These are phyloP conservation scores for Drosophila nasuta DNA, from an alignment of 1,140 invertebrate species.

Conservation along the genomic window DNA sequence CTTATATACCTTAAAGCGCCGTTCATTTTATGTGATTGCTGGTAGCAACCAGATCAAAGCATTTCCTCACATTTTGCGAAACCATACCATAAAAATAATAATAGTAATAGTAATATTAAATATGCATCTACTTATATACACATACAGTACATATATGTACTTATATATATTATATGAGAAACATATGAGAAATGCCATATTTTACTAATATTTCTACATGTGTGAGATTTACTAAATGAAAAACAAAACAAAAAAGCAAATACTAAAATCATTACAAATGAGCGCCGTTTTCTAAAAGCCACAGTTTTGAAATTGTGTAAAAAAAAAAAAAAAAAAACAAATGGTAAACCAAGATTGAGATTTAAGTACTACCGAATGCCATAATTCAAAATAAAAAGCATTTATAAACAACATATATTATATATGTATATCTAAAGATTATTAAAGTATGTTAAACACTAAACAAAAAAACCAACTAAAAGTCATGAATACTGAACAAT, in stretches of 20 bases:
- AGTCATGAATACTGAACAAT: slow-evolving; percentile 80
- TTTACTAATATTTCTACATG: slow-evolving; percentile 69
- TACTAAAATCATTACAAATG: slow-evolving; percentile 82
- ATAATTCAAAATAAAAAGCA: slow-evolving; percentile 83
- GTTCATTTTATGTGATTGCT: slow-evolving; percentile 80
- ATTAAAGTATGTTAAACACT: slow-evolving; percentile 66
- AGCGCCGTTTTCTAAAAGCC: slow-evolving; percentile 80
- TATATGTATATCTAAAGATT: slow-evolving; percentile 49
- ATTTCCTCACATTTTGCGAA: slow-evolving; percentile 48
- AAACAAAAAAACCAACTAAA: slow-evolving; percentile 54
- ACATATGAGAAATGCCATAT: slow-evolving; percentile 78
- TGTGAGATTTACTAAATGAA: slow-evolving; percentile 80
- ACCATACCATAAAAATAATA: slow-evolving; percentile 46
- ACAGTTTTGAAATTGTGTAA: slow-evolving; percentile 82
- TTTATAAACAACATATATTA: slow-evolving; percentile 63
- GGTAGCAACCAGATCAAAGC: slow-evolving; percentile 62
- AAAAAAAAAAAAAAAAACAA: slow-evolving; percentile 52
- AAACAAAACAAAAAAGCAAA: slow-evolving; percentile 71
- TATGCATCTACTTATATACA: slow-evolving; percentile 29
- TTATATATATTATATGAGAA: slow-evolving; percentile 29
- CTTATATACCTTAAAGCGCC: slow-evolving; percentile 63
- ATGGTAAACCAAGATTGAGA: slow-evolving; percentile 55
- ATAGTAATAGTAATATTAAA: slow-evolving; percentile 11
- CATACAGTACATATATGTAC: slow-evolving; percentile 16
- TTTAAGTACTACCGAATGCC: slow-evolving; percentile 74